Conservation (phyloP, 2,888 invertebrate genomes). For the Dusona sp. region DNA sequence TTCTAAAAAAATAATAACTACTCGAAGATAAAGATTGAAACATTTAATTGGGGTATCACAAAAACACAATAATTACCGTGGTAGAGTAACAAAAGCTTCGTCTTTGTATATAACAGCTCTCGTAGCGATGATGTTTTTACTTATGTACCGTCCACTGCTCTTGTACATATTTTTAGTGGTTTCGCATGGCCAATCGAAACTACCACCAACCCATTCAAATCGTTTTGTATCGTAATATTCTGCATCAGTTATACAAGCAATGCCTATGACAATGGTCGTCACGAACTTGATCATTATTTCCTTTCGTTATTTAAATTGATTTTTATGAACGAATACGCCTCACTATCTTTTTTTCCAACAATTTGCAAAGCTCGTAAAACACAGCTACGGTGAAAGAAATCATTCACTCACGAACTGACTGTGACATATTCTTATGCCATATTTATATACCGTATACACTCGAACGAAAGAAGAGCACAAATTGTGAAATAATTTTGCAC, state of each 20-base stretch:
- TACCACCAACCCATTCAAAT: slow-evolving; percentile 83
- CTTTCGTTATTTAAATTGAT: slow-evolving; percentile 28
- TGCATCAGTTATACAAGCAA: slow-evolving; percentile 61
- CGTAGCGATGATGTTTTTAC: slow-evolving; percentile 88
- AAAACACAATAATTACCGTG: slow-evolving; percentile 81
- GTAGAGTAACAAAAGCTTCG: slow-evolving; percentile 87
- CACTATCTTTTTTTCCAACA: not conserved
- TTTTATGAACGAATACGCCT: not conserved
- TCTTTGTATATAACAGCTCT: slow-evolving; percentile 87
- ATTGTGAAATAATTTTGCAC: slow-evolving; percentile 38
- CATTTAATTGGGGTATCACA: not conserved
- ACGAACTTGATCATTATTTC: slow-evolving; percentile 66
- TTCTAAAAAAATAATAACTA: not conserved
- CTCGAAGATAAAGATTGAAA: not conserved
- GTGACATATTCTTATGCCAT: slow-evolving; percentile 56
- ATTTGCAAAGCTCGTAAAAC: not conserved
- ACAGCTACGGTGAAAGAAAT: slow-evolving; percentile 38
- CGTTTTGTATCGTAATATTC: slow-evolving; percentile 77
- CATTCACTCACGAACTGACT: slow-evolving; percentile 51
- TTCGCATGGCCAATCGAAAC: slow-evolving; percentile 86
- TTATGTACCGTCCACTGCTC: slow-evolving; percentile 86
- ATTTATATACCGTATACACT: slow-evolving; percentile 65
- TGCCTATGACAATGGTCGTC: slow-evolving; percentile 65
- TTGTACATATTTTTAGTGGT: slow-evolving; percentile 87
- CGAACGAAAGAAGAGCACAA: slow-evolving; percentile 15